Conservation (phyloP, 2,888 invertebrate species). For the Salticus scenicus region DNA sequence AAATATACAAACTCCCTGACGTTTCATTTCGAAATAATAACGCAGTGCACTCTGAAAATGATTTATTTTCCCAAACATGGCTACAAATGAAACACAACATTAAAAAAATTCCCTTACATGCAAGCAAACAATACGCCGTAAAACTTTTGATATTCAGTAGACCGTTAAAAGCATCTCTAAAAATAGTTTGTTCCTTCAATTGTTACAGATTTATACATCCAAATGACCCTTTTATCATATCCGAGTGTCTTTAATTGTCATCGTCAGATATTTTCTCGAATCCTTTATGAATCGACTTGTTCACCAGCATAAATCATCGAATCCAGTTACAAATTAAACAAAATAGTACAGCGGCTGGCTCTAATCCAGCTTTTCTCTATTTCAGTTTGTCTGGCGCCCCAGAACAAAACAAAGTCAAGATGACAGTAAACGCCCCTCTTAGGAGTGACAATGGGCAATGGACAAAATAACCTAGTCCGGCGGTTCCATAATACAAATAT, state of each 20-base stretch:
- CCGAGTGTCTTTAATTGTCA: not conserved
- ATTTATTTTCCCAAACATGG: too few relatives aligned
- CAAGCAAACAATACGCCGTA: too few relatives aligned
- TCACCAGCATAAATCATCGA: not conserved
- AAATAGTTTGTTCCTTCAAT: too few relatives aligned
- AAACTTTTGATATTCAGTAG: too few relatives aligned
- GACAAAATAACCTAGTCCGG: not conserved
- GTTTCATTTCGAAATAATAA: too few relatives aligned
- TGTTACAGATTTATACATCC: too few relatives aligned
- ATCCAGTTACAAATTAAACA: slow-evolving; percentile 1
- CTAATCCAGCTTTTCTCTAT: not conserved
- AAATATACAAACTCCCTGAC: too few relatives aligned
- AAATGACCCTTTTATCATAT: too few relatives aligned
- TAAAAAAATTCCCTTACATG: too few relatives aligned
- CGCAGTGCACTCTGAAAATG: too few relatives aligned
- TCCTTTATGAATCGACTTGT: not conserved
- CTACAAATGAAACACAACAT: too few relatives aligned
- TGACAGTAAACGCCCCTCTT: not conserved
- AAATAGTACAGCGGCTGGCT: not conserved
- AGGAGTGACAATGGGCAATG: not conserved
- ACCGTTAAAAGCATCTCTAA: too few relatives aligned
- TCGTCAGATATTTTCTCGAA: not conserved
- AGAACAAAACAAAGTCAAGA: slow-evolving; percentile 14
- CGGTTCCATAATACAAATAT: not conserved
- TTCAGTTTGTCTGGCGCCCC: not conserved